phyloP scores from a whole-genome alignment of 2,113 vertebrate species.

The Rhinolophus ferrumequinum region DNA sequence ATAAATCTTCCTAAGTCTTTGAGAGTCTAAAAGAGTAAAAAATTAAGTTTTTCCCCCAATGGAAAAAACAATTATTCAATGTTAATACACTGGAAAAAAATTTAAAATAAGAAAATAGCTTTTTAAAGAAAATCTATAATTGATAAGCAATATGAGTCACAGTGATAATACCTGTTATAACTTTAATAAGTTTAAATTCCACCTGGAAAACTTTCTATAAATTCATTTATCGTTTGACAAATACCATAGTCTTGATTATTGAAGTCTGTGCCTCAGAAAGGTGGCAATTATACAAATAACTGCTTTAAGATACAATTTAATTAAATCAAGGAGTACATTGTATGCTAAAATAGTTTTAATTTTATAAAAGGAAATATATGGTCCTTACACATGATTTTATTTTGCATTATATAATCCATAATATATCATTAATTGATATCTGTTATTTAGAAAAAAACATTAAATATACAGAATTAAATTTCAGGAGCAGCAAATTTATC shows the following conservation, averaged over 20 bases:
- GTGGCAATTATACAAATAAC: not conserved
- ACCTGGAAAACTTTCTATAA: constrained; percentile 27
- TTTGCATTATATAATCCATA: not conserved
- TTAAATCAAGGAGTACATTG: not conserved
- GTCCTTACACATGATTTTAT: not conserved
- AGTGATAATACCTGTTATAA: not conserved
- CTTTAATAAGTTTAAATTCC: constrained; percentile 19
- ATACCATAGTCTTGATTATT: not conserved
- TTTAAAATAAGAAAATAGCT: not conserved
- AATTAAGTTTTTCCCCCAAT: not conserved
- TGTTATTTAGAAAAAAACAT: not conserved
- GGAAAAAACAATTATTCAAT: not conserved
- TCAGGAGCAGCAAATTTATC: not conserved
- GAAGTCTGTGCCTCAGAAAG: not conserved
- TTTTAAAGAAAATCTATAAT: constrained; percentile 40
- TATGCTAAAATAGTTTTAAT: not conserved
- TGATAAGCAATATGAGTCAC: not conserved
- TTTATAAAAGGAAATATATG: constrained; percentile 35
- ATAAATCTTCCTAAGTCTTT: not conserved
- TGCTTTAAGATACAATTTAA: constrained; percentile 1
- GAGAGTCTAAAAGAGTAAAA: constrained; percentile 17
- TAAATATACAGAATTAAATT: constrained; percentile 22
- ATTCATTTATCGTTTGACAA: constrained; percentile 32
- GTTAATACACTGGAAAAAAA: not conserved
- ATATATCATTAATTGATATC: not conserved